Base-by-base conservation (phyloP, 2,888 invertebrate genomes). In the Drosophila pseudotakahashii region DNA sequence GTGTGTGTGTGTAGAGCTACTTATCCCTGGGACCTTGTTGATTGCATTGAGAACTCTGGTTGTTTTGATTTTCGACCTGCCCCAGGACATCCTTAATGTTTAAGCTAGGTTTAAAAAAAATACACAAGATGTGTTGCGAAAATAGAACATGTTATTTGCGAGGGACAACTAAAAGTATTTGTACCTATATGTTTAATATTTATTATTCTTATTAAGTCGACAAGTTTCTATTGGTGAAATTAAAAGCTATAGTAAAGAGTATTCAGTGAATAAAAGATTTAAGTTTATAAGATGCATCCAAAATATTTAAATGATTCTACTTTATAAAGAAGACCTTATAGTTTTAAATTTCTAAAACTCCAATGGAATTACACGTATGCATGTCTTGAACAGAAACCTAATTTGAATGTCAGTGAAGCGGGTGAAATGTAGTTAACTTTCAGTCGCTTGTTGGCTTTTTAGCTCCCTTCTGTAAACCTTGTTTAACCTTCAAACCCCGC, bases 1-100 rank as follows among this genome's bases (percentile, higher is more conserved):
- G 30, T 67, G 52, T 32, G 19, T 67, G 39, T 53, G 39, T 30
- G 30, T 30, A 19, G 9, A n/a, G 37, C 32, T 32, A 39, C 52
- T 67, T 47, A 66, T 66, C 39, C 55, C 30, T 39, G 68, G 45
- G 53, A 47, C 50, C 58, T 45, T 45, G 61, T 39, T 70, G 68
- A 70, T 68, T 70, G 68, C 68, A 66, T 67, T 53, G 26, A 14
- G 32, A 37, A 39, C 41, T 48, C 37, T 11, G 19, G 10, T 14
- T 47, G 32, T 13, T 32, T 11, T 32, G 14, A 26, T 58, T 14
- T 32, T 13, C 2, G n/a, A 6, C 7, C 11, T 13, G 52, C 63
- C 26, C 30, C n/a, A 37, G 61, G 64, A 23, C 9, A 37, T 30
- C 23, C 50, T 48, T 60, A 70, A 71, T 51, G 34, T 45, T 51